phyloP scores from a whole-genome alignment of 2,888 invertebrate genomes.

The Melanophora roralis region DNA sequence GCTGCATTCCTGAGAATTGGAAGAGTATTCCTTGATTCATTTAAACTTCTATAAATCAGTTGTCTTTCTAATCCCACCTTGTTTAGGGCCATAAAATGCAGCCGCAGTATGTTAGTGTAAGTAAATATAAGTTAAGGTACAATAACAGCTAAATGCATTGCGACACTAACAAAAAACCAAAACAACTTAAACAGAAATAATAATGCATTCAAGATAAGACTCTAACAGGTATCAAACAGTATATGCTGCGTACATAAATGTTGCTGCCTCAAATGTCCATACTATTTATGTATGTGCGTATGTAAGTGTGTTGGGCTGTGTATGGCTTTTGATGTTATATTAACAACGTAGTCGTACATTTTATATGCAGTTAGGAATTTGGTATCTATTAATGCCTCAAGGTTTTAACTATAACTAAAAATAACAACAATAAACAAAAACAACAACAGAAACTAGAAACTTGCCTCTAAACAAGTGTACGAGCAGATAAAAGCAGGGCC shows the following conservation, averaged over 20 bases:
- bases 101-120: neutral
- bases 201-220: constrained; percentile 59
- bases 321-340: constrained; percentile 8
- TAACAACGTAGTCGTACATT: constrained; percentile 35
- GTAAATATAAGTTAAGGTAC: neutral
- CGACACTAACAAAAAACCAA: constrained; percentile 21
- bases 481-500: constrained; percentile 45
- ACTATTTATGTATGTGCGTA: constrained; percentile 1
- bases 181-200: constrained; percentile 35
- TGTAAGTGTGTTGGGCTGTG: constrained; percentile 10
- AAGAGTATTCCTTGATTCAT: no score
- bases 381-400: constrained; percentile 59
- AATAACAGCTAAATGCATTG: neutral
- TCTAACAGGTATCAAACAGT: constrained; percentile 57
- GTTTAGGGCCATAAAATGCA: constrained; percentile 49
- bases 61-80: no score
- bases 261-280: constrained; percentile 12
- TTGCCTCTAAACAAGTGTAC: constrained; percentile 55
- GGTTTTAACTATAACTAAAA: constrained; percentile 45
- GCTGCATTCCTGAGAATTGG: no score
- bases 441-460: neutral
- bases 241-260: constrained; percentile 34
- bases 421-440: constrained; percentile 13
- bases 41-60: no score
- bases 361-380: constrained; percentile 62